These are phyloP conservation scores for Bubo scandiacus DNA, from an alignment of 2,113 vertebrate species.

Conservation along the genomic window DNA sequence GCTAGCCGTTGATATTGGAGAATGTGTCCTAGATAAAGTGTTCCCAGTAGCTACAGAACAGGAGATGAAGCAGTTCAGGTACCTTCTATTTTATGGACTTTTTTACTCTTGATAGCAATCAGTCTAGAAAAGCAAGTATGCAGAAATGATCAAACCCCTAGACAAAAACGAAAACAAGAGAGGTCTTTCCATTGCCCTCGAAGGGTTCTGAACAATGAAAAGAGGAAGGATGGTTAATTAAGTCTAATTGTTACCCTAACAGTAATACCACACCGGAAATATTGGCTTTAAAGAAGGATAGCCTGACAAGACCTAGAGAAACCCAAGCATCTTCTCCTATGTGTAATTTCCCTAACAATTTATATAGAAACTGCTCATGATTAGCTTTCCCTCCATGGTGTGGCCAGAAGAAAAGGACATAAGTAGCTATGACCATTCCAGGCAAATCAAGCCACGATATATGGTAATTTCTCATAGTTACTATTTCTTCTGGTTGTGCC, in stretches of 20 bases:
- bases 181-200: neutral
- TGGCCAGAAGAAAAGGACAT: neutral
- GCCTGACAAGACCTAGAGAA: neutral
- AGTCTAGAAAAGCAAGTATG: neutral
- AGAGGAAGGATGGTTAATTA: neutral
- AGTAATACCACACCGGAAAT: neutral
- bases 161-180: neutral
- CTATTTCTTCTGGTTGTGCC: neutral
- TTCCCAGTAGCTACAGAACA: conserved; percentile 89
- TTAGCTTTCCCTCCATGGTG: neutral
- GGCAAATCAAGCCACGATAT: neutral
- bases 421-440: neutral
- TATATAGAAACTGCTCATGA: neutral
- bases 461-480: neutral
- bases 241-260: neutral
- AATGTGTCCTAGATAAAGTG: conserved; percentile 87
- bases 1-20: conserved; percentile 87
- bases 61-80: conserved; percentile 93
- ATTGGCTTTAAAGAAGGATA: neutral
- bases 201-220: neutral
- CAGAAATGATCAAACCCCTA: neutral
- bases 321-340: neutral
- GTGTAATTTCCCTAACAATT: neutral
- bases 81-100: neutral
- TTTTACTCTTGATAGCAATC: neutral